Evolutionary conservation across 2,888 invertebrate genomes (phyloP).

Genomic region (Epistrophella euchroma): DNA sequence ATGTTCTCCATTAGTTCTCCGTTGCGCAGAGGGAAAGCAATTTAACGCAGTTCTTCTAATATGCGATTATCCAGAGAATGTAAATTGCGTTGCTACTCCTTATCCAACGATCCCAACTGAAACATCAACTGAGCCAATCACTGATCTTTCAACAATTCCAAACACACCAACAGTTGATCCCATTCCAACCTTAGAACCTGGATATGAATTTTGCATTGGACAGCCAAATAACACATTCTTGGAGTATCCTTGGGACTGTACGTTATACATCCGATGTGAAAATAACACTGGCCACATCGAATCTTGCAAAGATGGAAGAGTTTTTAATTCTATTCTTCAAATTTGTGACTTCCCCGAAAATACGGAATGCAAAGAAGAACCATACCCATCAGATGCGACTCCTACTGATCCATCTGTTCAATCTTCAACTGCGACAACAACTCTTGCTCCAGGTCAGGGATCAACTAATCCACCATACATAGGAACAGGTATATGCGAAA

Average conservation of each 20-base stretch:
- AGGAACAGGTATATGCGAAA: constrained; percentile 71
- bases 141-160: constrained; percentile 41
- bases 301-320: constrained; percentile 75
- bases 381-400: constrained; percentile 43
- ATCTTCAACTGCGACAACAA: constrained; percentile 2
- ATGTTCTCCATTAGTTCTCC: constrained; percentile 63
- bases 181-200: constrained; percentile 68
- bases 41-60: constrained; percentile 78
- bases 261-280: constrained; percentile 77
- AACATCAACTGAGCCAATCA: constrained; percentile 33
- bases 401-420: constrained; percentile 4
- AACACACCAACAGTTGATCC: constrained; percentile 29
- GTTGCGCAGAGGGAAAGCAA: constrained; percentile 75
- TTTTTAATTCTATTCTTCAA: constrained; percentile 77
- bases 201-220: constrained; percentile 68
- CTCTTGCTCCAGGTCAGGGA: not conserved
- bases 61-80: constrained; percentile 77
- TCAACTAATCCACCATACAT: constrained; percentile 49
- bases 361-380: constrained; percentile 70
- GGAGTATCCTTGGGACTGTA: constrained; percentile 78
- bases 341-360: constrained; percentile 78
- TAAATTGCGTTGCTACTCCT: constrained; percentile 66
- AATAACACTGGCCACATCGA: constrained; percentile 67
- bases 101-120: constrained; percentile 9
- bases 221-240: constrained; percentile 69